These are phyloP conservation scores for Siniperca chuatsi DNA, from an alignment of 2,113 vertebrate genomes.

Conservation along the genomic window DNA sequence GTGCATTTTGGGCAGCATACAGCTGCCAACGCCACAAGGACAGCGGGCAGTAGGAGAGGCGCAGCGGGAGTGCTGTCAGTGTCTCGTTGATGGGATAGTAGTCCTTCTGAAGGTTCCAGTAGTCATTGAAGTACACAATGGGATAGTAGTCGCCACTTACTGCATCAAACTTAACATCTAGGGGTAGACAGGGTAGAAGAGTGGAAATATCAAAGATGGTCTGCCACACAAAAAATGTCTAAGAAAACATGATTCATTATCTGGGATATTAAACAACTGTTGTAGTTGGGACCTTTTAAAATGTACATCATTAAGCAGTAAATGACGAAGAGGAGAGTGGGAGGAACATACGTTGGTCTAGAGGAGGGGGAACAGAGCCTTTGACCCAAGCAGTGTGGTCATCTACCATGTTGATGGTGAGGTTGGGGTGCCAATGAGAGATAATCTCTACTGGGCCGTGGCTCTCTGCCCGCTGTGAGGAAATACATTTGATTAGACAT, in stretches of 20 bases:
- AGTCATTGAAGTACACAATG: constrained; percentile 97
- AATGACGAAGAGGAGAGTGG: background rate
- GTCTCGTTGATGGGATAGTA: constrained; percentile 93
- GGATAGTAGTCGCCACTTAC: constrained; percentile 96
- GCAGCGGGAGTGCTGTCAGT: constrained; percentile 87
- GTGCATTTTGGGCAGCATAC: constrained; percentile 93
- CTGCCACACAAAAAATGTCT: background rate
- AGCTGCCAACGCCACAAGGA: constrained; percentile 98
- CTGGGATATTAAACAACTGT: background rate
- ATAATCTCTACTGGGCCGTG: constrained; percentile 94
- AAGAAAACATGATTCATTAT: background rate
- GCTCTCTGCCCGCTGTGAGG: constrained; percentile 91
- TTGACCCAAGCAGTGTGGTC: constrained; percentile 98
- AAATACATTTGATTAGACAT: constrained; percentile 23
- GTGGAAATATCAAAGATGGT: constrained; percentile 4
- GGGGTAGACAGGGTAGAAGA: background rate
- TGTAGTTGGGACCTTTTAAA: background rate
- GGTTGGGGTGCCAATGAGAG: constrained; percentile 97
- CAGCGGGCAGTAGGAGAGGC: constrained; percentile 91
- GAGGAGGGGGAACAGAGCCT: constrained; percentile 93
- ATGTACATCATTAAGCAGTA: background rate
- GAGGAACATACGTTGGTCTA: constrained; percentile 91
- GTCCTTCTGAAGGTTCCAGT: constrained; percentile 98
- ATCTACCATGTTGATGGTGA: constrained; percentile 97
- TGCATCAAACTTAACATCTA: constrained; percentile 96